Percentiles rank a stretch among this genome's conserved stretches.
Evolutionary conservation across 2,113 vertebrate species (phyloP).

Genomic region (Heptranchias perlo): DNA sequence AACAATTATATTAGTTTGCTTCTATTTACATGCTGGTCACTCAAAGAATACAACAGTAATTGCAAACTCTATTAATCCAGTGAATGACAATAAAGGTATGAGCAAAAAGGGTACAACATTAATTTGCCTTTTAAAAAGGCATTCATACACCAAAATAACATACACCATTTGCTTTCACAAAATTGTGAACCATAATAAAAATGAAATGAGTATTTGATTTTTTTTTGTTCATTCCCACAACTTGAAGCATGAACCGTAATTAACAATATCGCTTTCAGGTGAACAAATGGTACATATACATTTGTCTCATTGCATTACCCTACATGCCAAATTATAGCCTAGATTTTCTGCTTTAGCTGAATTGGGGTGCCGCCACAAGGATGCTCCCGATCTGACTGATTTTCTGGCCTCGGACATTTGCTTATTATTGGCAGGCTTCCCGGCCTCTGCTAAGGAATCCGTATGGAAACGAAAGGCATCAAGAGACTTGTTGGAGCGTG

Average conservation of each 20-base stretch:
- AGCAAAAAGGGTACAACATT: neutral
- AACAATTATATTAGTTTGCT: no score
- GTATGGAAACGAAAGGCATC: neutral
- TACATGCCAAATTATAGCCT: neutral
- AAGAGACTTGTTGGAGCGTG: neutral
- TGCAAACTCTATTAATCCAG: no score
- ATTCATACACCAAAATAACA: neutral
- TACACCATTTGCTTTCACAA: neutral
- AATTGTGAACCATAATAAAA: no score
- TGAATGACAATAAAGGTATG: neutral
- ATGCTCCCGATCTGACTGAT: neutral
- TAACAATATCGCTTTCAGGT: neutral
- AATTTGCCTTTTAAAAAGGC: neutral
- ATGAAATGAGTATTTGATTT: no score
- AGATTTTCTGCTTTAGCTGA: neutral
- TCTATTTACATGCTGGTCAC: neutral
- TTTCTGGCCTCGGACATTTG: neutral
- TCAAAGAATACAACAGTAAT: neutral
- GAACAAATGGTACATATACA: neutral
- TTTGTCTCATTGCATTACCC: neutral
- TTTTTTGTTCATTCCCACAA: no score
- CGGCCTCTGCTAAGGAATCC: neutral
- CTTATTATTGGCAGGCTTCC: neutral
- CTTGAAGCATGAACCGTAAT: no score
- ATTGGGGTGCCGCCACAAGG: neutral